phyloP scores from a whole-genome alignment of 2,888 invertebrate genomes.

The Trissolcus japonicus region DNA sequence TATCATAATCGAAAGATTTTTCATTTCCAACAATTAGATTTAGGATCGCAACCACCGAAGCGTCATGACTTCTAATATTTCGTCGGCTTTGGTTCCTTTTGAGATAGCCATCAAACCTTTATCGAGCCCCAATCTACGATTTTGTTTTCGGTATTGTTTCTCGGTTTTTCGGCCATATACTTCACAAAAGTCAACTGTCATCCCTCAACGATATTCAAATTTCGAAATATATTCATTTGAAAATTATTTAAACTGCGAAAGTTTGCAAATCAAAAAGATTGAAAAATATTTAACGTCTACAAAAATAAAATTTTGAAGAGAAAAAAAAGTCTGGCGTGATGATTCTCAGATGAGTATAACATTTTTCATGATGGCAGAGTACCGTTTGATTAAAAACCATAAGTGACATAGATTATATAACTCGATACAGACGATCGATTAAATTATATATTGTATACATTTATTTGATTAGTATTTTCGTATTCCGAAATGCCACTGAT shows the following conservation, averaged over 20 bases:
- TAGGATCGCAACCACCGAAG: conserved; percentile 11
- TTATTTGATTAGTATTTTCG: conserved; percentile 42
- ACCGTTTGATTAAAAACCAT: neutral
- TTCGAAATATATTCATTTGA: conserved; percentile 19
- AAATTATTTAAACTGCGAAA: conserved; percentile 4
- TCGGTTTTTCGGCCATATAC: conserved; percentile 26
- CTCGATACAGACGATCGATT: conserved; percentile 9
- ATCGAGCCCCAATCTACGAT: conserved; percentile 33
- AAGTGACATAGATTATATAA: too few species aligned
- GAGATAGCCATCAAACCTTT: conserved; percentile 33
- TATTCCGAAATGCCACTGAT: conserved; percentile 47
- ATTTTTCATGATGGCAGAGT: too few species aligned
- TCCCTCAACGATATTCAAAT: neutral
- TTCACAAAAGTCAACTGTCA: conserved; percentile 13
- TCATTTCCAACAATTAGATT: conserved; percentile 50
- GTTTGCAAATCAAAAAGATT: too few species aligned
- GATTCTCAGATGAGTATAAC: too few species aligned
- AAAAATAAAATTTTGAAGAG: too few species aligned
- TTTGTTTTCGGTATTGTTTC: conserved; percentile 38
- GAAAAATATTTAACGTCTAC: too few species aligned
- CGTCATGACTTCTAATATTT: conserved; percentile 46
- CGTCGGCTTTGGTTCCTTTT: conserved; percentile 42
- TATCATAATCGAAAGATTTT: conserved; percentile 55
- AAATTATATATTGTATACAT: conserved; percentile 25
- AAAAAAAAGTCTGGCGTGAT: too few species aligned